Conservation (phyloP, 1,140 invertebrate genomes). For the silkworm (Bombyx mori) region ASM3026992v2 NC_085110.1:2206501-2207000, state of each 20-base stretch:
- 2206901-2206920: conserved; percentile 54
- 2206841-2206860: conserved; percentile 6
- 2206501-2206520: neutral
- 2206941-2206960: conserved; percentile 48
- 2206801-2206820: too few relatives aligned
- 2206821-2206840: neutral
- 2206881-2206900: conserved; percentile 43
- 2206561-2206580: too few relatives aligned
- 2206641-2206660: too few relatives aligned
- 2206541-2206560: neutral
- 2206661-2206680: too few relatives aligned
- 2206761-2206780: neutral
- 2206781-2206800: conserved; percentile 7
- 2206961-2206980: conserved; percentile 53
- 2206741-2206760: too few relatives aligned
- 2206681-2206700: too few relatives aligned
- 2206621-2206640: too few relatives aligned
- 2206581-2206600: too few relatives aligned
- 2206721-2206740: too few relatives aligned
- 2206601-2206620: too few relatives aligned
- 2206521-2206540: neutral
- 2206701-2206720: too few relatives aligned
- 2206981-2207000: conserved; percentile 58
- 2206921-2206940: conserved; percentile 46
- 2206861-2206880: conserved; percentile 7